Evolutionary conservation across 2,888 invertebrate genomes (phyloP).

Genomic region (Eretmocerus hayati): DNA sequence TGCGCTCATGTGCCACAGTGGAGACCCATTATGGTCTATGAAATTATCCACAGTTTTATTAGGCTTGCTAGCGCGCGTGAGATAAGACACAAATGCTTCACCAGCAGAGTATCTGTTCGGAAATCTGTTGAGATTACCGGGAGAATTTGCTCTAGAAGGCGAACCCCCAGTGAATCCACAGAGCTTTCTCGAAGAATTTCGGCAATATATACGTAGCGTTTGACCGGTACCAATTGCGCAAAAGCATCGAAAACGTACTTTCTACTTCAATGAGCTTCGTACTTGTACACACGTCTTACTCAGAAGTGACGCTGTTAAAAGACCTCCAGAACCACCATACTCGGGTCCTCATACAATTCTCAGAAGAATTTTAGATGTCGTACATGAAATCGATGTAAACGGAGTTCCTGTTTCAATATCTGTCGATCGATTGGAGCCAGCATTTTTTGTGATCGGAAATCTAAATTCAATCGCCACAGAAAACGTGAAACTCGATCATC

Average conservation of each 20-base stretch:
- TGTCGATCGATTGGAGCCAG: not conserved
- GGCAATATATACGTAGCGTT: conserved; percentile 7
- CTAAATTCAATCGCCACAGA: too few species aligned
- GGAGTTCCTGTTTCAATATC: not conserved
- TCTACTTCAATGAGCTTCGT: conserved; percentile 19
- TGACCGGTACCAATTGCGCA: conserved; percentile 7
- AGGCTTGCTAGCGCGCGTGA: conserved; percentile 28
- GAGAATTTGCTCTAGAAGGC: conserved; percentile 27
- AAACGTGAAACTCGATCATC: too few species aligned
- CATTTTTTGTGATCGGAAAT: not conserved
- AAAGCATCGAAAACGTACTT: conserved; percentile 9
- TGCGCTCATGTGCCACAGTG: not conserved
- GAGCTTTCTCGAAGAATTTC: conserved; percentile 5
- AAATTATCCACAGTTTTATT: conserved; percentile 26
- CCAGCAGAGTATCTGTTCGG: too few species aligned
- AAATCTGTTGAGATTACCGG: conserved; percentile 26
- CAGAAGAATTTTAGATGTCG: conserved; percentile 2
- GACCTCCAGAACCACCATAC: conserved; percentile 19
- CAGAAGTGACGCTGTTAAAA: conserved; percentile 11
- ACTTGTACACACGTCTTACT: conserved; percentile 21
- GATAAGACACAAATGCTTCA: conserved; percentile 31
- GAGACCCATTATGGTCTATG: conserved; percentile 21
- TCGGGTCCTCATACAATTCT: conserved; percentile 20
- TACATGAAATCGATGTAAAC: not conserved
- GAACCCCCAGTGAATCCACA: not conserved